Conservation (phyloP, 2,113 vertebrate genomes). For the Notiomystis cincta region DNA sequence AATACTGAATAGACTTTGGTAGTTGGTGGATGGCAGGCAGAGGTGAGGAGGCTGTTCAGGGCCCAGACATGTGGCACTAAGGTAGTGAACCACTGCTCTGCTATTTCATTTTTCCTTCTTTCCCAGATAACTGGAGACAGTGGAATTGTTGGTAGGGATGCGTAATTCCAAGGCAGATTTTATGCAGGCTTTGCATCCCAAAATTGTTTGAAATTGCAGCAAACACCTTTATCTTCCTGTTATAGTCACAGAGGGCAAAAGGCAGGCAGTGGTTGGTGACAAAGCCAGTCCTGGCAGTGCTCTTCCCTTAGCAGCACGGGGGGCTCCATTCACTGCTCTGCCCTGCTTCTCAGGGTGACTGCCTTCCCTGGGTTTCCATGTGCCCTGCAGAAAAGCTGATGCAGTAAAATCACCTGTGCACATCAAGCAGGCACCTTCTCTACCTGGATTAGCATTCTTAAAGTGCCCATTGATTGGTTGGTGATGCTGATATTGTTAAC, state of each 20-base stretch:
- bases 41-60: background rate
- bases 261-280: background rate
- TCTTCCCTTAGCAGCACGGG: background rate
- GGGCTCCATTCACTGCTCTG: background rate
- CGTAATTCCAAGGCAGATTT: background rate
- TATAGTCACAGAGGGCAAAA: background rate
- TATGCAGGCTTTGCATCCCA: background rate
- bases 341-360: fast-evolving
- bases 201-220: background rate
- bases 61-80: background rate
- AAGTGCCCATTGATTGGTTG: background rate
- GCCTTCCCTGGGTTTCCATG: background rate
- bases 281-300: background rate
- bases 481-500: background rate
- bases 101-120: background rate
- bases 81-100: background rate
- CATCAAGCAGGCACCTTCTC: background rate
- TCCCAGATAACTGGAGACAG: background rate
- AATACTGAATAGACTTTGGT: background rate
- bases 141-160: background rate
- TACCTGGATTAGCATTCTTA: background rate
- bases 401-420: background rate
- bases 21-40: fast-evolving
- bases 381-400: background rate
- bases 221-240: background rate